Evolutionary conservation across 2,113 vertebrate genomes (phyloP).

Genomic region (Mustelus asterias): DNA sequence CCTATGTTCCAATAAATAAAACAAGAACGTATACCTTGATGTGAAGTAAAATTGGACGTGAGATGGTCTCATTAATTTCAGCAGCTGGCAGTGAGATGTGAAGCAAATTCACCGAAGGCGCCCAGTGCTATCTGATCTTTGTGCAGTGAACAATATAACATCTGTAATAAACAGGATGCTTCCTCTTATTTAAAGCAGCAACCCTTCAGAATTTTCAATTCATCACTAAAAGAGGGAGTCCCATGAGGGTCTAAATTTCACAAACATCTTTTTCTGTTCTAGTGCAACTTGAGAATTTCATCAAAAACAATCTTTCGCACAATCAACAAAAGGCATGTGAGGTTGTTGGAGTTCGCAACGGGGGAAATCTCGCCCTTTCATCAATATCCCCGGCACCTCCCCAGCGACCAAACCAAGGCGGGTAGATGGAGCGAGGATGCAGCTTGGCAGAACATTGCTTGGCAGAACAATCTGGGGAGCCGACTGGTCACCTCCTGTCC

Average conservation of each 20-base stretch:
- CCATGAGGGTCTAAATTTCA: too few relatives aligned
- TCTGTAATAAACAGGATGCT: background rate
- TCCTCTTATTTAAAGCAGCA: too few relatives aligned
- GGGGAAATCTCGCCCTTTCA: too few relatives aligned
- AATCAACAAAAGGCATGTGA: background rate
- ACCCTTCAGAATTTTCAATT: too few relatives aligned
- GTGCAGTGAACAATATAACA: background rate
- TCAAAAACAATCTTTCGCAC: too few relatives aligned
- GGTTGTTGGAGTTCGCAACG: background rate
- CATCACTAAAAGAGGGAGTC: too few relatives aligned
- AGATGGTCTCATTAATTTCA: background rate
- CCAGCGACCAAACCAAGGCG: background rate
- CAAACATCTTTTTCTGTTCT: too few relatives aligned
- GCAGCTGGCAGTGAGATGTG: too few relatives aligned
- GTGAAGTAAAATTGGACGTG: background rate
- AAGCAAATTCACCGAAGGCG: too few relatives aligned
- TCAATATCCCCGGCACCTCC: too few relatives aligned
- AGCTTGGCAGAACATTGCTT: background rate
- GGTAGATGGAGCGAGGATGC: background rate
- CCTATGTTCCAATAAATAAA: background rate
- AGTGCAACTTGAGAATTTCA: too few relatives aligned
- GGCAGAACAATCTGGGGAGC: background rate
- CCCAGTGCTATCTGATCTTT: background rate
- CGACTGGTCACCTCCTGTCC: background rate
- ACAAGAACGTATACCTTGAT: background rate